phyloP scores from a whole-genome alignment of 23 tunicate species.

The Phallusia fumigata region DNA sequence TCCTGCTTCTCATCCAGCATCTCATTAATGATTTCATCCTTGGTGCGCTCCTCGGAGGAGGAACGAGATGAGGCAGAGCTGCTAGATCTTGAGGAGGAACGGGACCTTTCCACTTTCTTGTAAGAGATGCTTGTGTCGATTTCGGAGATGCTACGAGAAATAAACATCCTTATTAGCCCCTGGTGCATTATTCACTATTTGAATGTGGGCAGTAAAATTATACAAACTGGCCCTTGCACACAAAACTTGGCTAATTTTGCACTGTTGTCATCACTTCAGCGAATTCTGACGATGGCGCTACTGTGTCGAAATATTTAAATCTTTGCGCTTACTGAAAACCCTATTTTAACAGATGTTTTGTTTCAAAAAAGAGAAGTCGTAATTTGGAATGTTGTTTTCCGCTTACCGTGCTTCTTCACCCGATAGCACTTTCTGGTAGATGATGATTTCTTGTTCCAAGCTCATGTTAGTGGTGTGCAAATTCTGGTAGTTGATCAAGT shows the following conservation, averaged over 20 bases:
- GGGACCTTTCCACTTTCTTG: background rate
- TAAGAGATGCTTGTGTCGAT: constrained; percentile 6
- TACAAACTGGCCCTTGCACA: too few relatives aligned
- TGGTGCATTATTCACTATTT: too few relatives aligned
- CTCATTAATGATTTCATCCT: constrained; percentile 47
- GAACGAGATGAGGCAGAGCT: constrained; percentile 28
- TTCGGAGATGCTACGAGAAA: background rate
- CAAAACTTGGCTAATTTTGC: too few relatives aligned
- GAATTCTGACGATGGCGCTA: too few relatives aligned
- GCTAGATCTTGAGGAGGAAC: constrained; percentile 25
- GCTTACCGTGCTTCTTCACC: constrained; percentile 60
- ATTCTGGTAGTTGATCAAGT: constrained; percentile 73
- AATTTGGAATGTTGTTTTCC: too few relatives aligned
- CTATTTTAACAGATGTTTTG: too few relatives aligned
- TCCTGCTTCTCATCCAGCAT: constrained; percentile 45
- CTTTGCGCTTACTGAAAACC: too few relatives aligned
- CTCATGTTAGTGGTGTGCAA: constrained; percentile 62
- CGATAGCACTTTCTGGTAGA: constrained; percentile 64
- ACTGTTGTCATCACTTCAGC: too few relatives aligned
- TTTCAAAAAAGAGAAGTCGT: too few relatives aligned
- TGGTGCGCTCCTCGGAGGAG: constrained; percentile 19
- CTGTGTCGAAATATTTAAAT: too few relatives aligned
- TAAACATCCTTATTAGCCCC: background rate
- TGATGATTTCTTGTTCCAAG: constrained; percentile 81
- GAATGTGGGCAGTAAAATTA: too few relatives aligned